Percentiles rank a stretch among this genome's conserved stretches.
Evolutionary conservation across 2,797 vertebrate species (phyloP).

Genomic region (Oreonectes daqikongensis): DNA sequence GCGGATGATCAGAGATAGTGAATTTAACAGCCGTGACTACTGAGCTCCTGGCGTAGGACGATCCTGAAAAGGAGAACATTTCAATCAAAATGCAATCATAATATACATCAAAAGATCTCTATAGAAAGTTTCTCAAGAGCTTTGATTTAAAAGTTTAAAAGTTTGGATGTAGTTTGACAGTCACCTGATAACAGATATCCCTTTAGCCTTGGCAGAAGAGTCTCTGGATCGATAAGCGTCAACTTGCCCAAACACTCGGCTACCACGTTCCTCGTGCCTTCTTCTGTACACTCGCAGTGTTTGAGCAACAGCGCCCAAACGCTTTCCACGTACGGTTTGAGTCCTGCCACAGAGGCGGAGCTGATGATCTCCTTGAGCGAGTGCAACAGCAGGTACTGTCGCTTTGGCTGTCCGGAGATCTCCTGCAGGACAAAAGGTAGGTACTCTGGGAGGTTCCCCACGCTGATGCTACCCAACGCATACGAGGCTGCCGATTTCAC

Average conservation of each 20-base stretch:
- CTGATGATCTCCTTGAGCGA: slow-evolving; percentile 98
- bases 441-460: slow-evolving; percentile 97
- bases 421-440: slow-evolving; percentile 97
- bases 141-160: neutral
- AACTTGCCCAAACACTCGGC: slow-evolving; percentile 97
- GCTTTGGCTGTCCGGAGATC: slow-evolving; percentile 94
- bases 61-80: slow-evolving; percentile 73
- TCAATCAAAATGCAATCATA: neutral
- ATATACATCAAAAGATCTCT: neutral
- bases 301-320: slow-evolving; percentile 95
- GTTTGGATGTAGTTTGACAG: slow-evolving; percentile 24
- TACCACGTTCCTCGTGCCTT: slow-evolving; percentile 97
- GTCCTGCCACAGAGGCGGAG: slow-evolving; percentile 89
- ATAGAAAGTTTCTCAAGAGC: too few relatives aligned
- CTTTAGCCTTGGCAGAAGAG: slow-evolving; percentile 94
- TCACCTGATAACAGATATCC: slow-evolving; percentile 94
- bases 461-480: slow-evolving; percentile 94
- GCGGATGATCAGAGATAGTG: slow-evolving; percentile 97
- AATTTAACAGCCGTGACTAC: slow-evolving; percentile 98
- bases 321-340: slow-evolving; percentile 95
- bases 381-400: slow-evolving; percentile 97
- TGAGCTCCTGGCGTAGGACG: slow-evolving; percentile 95
- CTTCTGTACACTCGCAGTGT: slow-evolving; percentile 97
- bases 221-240: slow-evolving; percentile 95
- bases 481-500: slow-evolving; percentile 98